Percentiles rank a stretch among this genome's conserved stretches.
Conservation (phyloP, 2,888 invertebrate genomes). For the Thalpophila matura region DNA sequence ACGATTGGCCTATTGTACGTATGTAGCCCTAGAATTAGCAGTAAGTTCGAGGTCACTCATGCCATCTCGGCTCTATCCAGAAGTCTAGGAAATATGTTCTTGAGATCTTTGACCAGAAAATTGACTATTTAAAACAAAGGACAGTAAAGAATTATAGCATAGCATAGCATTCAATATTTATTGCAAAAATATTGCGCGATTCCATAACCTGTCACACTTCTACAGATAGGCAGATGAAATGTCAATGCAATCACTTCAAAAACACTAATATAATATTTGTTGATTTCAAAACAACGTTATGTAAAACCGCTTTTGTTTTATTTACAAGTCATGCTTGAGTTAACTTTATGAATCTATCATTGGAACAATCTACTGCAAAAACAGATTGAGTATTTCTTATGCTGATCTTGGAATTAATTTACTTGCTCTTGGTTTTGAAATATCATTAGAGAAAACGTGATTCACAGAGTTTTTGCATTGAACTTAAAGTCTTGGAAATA, state of each 20-base stretch:
- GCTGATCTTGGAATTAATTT: constrained; percentile 26
- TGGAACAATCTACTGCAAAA: constrained; percentile 18
- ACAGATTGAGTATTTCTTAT: constrained; percentile 33
- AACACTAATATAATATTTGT: constrained; percentile 15
- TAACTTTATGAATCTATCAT: constrained; percentile 18
- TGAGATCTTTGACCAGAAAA: too few relatives aligned
- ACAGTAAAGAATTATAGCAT: neutral
- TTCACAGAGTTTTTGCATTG: constrained; percentile 1
- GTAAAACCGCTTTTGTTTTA: constrained; percentile 43
- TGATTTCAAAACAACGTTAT: constrained; percentile 33
- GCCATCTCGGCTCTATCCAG: too few relatives aligned
- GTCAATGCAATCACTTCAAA: constrained; percentile 19
- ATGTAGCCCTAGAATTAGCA: too few relatives aligned
- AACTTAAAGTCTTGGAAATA: neutral
- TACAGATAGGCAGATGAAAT: constrained; percentile 25
- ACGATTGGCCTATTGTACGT: too few relatives aligned
- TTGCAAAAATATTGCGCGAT: constrained; percentile 5
- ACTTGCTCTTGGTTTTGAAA: constrained; percentile 17
- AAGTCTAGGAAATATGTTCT: too few relatives aligned
- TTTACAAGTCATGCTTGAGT: constrained; percentile 43
- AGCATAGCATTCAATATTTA: neutral
- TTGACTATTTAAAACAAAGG: too few relatives aligned
- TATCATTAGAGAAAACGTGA: constrained; percentile 21
- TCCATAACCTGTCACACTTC: constrained; percentile 11
- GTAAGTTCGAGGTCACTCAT: too few relatives aligned